Conservation (phyloP, 2,888 invertebrate species). For the Timema podura region DNA sequence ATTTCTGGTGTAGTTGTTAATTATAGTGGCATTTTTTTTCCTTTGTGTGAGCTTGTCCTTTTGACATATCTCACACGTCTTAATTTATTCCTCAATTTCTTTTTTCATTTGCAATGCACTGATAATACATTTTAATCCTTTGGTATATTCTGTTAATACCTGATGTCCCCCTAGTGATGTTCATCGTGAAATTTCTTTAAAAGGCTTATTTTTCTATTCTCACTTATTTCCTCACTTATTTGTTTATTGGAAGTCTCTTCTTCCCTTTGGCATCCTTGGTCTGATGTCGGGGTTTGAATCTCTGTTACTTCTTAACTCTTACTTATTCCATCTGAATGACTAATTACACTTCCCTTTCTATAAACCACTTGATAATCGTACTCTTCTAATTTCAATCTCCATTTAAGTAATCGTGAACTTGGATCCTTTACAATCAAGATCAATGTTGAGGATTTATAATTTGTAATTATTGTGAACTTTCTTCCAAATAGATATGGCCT, state of each 20-base stretch:
- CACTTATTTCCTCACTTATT: background rate
- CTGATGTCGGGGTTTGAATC: no score
- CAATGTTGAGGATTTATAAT: slow-evolving; percentile 20
- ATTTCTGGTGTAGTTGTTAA: no score
- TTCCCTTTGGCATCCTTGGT: no score
- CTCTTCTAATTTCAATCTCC: slow-evolving; percentile 20
- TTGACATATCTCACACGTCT: background rate
- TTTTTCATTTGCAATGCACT: background rate
- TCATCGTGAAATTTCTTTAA: background rate
- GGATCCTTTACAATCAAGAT: slow-evolving; percentile 17
- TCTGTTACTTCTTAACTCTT: background rate
- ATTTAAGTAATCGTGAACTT: slow-evolving; percentile 13
- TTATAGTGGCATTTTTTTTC: no score
- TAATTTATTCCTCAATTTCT: background rate
- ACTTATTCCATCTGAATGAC: background rate
- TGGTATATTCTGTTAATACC: background rate
- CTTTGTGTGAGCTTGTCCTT: background rate
- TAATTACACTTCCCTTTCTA: slow-evolving; percentile 13
- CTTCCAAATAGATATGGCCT: slow-evolving; percentile 26
- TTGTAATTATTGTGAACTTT: slow-evolving; percentile 25
- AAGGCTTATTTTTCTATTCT: background rate
- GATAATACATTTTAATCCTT: background rate
- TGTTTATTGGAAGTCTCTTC: background rate
- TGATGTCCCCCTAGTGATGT: background rate
- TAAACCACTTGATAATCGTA: slow-evolving; percentile 22